A percentile compares a stretch with the other conserved stretches of the same genome.
Conservation (phyloP, 2,797 vertebrate genomes). For the Hemitrygon akajei region DNA sequence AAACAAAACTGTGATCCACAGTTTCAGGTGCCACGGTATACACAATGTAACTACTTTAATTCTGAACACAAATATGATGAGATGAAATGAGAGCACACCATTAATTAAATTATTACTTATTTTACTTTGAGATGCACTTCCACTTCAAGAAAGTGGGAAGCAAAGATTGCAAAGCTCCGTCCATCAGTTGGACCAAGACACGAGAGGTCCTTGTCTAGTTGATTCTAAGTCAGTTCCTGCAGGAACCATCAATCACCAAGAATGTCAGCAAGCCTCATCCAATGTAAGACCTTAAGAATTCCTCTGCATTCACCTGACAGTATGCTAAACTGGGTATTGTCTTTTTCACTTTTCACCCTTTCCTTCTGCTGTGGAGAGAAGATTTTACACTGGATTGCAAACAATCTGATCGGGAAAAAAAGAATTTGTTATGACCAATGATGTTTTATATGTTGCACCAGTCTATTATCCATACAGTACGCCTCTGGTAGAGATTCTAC, state of each 20-base stretch:
- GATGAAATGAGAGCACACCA: background rate
- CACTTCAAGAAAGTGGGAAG: slow-evolving; percentile 1
- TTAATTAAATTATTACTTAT: background rate
- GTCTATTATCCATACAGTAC: background rate
- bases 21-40: background rate
- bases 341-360: background rate
- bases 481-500: background rate
- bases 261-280: background rate
- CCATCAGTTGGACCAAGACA: background rate
- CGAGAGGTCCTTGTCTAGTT: too few species aligned
- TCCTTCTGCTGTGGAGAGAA: background rate
- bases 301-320: background rate
- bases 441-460: background rate
- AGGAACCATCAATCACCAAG: background rate
- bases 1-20: background rate
- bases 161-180: background rate
- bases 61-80: too few species aligned
- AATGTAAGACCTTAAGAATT: background rate
- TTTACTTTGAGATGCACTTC: background rate
- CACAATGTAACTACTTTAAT: background rate
- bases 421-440: background rate
- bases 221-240: background rate
- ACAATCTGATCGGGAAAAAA: background rate
- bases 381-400: background rate
- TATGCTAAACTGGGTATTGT: background rate